phyloP scores from a whole-genome alignment of 2,113 vertebrate species.

The Cinclus cinclus region DNA sequence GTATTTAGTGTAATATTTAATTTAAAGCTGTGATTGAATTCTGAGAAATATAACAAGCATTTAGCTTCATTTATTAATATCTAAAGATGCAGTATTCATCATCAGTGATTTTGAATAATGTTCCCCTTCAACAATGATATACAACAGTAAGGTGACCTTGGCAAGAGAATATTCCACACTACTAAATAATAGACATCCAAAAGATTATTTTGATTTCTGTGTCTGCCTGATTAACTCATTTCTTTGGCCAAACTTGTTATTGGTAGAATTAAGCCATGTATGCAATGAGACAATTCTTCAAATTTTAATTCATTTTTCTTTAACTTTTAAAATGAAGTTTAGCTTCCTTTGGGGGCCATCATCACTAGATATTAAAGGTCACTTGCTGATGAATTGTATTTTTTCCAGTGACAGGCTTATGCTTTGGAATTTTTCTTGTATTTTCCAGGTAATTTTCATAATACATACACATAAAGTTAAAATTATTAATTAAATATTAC shows the following conservation, averaged over 20 bases:
- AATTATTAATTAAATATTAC: background rate
- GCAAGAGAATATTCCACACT: background rate
- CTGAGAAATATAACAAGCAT: conserved; percentile 43
- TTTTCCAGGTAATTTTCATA: background rate
- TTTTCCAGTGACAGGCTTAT: background rate
- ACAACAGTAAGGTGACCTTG: conserved; percentile 30
- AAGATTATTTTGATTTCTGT: conserved; percentile 40
- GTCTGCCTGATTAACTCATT: conserved; percentile 9
- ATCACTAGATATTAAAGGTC: background rate
- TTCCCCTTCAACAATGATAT: conserved; percentile 24
- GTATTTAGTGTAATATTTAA: conserved; percentile 43
- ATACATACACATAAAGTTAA: background rate
- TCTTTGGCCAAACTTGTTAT: conserved; percentile 36
- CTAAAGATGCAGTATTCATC: conserved; percentile 23
- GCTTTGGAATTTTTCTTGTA: background rate
- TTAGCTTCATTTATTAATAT: conserved; percentile 51
- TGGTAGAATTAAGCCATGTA: background rate
- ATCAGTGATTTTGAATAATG: conserved; percentile 45
- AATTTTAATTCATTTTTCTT: conserved; percentile 31
- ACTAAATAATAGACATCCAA: conserved; percentile 9
- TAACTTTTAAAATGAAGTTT: background rate
- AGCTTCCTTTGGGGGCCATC: background rate
- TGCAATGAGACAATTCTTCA: background rate
- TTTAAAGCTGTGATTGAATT: conserved; percentile 49
- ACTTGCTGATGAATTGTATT: conserved; percentile 23